A percentile compares a stretch with the other conserved stretches of the same genome.
Evolutionary conservation across 2,888 invertebrate species (phyloP).

Genomic region (Tanytarsus gracilentus): DNA sequence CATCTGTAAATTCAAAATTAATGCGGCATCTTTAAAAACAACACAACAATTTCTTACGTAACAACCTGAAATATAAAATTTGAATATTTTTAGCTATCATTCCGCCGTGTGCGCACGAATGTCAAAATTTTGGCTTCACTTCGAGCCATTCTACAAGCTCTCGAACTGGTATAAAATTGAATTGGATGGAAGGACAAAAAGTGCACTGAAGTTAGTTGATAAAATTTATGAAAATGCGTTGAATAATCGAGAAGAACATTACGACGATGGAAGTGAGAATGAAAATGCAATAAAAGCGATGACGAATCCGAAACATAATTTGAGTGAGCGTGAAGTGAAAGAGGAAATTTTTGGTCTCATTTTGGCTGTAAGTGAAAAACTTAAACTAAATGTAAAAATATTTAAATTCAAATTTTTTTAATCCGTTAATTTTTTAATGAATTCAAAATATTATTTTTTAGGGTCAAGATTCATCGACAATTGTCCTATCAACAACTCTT

Average conservation of each 20-base stretch:
- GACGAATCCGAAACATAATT: neutral
- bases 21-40: too few species aligned
- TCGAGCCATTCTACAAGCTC: neutral
- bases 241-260: neutral
- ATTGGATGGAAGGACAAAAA: neutral
- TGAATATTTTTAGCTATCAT: too few species aligned
- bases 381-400: neutral
- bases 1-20: too few species aligned
- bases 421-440: neutral
- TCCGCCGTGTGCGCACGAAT: too few species aligned
- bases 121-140: neutral
- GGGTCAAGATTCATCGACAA: constrained; percentile 11
- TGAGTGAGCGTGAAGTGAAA: neutral
- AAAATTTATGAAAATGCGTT: neutral
- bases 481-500: neutral
- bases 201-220: neutral
- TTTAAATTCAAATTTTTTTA: neutral
- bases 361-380: neutral
- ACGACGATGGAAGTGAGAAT: neutral
- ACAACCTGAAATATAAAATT: too few species aligned
- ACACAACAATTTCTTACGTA: too few species aligned
- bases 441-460: neutral
- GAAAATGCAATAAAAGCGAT: neutral
- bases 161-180: neutral
- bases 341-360: neutral